Percentiles rank a stretch among this genome's conserved stretches.
phyloP scores from a whole-genome alignment of 2,888 invertebrate genomes.

The Megastigmus dorsalis region DNA sequence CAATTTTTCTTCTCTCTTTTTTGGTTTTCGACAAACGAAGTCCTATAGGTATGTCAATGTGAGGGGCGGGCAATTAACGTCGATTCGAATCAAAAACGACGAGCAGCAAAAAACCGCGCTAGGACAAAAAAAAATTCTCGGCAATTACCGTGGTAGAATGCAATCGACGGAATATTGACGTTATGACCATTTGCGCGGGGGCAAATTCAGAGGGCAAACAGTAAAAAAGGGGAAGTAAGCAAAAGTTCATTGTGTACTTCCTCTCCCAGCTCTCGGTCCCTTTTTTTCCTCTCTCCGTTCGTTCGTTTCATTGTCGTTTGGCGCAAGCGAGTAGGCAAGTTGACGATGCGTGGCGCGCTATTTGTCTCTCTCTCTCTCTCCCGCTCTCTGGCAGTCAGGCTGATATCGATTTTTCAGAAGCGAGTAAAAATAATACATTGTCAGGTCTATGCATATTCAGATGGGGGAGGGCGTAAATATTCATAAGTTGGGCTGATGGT shows the following conservation, averaged over 20 bases:
- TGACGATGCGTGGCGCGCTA: not conserved
- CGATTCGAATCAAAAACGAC: not conserved
- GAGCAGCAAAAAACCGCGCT: not conserved
- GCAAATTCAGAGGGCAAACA: conserved; percentile 31
- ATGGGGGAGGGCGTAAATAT: conserved; percentile 71
- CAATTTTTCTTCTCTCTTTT: too few species aligned
- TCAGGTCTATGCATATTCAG: conserved; percentile 58
- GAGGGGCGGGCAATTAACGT: too few species aligned
- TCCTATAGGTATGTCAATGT: too few species aligned
- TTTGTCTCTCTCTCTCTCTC: too few species aligned
- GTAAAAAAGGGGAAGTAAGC: conserved; percentile 40
- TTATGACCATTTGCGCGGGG: conserved; percentile 5
- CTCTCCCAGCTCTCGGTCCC: too few species aligned
- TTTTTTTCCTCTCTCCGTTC: too few species aligned
- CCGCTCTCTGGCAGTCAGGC: conserved; percentile 39
- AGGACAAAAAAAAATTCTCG: too few species aligned
- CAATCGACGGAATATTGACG: conserved; percentile 29
- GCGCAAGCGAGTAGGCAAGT: conserved; percentile 48
- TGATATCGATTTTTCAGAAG: conserved; percentile 67
- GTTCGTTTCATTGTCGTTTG: conserved; percentile 32
- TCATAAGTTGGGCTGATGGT: conserved; percentile 66
- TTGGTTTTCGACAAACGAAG: too few species aligned
- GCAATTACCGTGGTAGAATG: conserved; percentile 16
- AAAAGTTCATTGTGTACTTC: conserved; percentile 37
- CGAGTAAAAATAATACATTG: conserved; percentile 71